Evolutionary conservation across 2,888 invertebrate species (phyloP).

Genomic region (Lapara coniferarum): DNA sequence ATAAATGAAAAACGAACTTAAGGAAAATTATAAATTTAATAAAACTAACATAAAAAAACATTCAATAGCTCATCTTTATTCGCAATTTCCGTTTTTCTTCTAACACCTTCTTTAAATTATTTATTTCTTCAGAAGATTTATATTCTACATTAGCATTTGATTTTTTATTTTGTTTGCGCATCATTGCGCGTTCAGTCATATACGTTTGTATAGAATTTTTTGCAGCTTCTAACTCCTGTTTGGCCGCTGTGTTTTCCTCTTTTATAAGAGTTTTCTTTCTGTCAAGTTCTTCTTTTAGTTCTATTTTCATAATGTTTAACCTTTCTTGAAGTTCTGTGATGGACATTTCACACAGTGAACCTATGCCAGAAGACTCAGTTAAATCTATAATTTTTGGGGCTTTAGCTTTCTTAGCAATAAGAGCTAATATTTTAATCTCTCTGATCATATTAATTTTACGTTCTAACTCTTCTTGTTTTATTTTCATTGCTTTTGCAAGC

Average conservation of each 20-base stretch:
- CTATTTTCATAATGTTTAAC: constrained; percentile 74
- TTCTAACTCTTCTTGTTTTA: constrained; percentile 77
- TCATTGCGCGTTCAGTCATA: constrained; percentile 58
- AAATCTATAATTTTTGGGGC: constrained; percentile 83
- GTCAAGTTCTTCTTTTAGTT: constrained; percentile 80
- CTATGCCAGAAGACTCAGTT: constrained; percentile 83
- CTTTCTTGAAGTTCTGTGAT: constrained; percentile 85
- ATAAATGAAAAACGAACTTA: not conserved
- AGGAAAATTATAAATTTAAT: not conserved
- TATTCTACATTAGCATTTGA: constrained; percentile 39
- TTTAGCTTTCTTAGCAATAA: constrained; percentile 79
- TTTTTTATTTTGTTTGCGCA: constrained; percentile 59
- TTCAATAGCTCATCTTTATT: constrained; percentile 44
- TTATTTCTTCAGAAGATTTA: constrained; percentile 68
- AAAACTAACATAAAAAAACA: constrained; percentile 24
- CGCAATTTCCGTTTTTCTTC: constrained; percentile 76
- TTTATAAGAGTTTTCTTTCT: constrained; percentile 72
- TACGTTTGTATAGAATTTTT: constrained; percentile 71
- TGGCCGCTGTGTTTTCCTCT: constrained; percentile 70
- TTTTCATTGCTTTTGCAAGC: constrained; percentile 66
- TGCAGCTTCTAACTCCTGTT: constrained; percentile 73
- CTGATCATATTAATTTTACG: constrained; percentile 76
- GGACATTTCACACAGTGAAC: constrained; percentile 86
- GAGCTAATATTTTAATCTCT: constrained; percentile 76
- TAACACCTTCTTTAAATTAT: constrained; percentile 72